Evolutionary conservation across 1,140 invertebrate species (phyloP).

Genomic region (Dufourea novaeangliae): DNA sequence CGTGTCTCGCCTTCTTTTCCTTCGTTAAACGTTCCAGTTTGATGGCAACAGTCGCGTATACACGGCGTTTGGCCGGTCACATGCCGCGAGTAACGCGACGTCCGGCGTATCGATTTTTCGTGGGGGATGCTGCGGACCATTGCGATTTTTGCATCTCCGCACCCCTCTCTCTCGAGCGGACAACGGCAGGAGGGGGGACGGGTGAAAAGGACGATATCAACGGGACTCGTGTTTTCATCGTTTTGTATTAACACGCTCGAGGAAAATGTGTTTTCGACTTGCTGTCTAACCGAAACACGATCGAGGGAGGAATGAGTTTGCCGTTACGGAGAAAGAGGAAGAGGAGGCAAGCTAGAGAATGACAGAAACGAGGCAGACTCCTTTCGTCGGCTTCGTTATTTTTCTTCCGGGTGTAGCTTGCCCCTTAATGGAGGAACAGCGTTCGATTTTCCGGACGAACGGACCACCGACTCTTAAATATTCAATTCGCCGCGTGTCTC

Average conservation of each 20-base stretch:
- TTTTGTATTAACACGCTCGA: not conserved
- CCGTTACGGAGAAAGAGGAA: not conserved
- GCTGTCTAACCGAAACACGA: not conserved
- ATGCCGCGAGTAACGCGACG: not conserved
- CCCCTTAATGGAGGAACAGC: conserved; percentile 74
- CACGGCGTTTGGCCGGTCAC: not conserved
- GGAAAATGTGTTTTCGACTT: not conserved
- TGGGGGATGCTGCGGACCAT: not conserved
- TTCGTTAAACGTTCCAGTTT: conserved; percentile 20
- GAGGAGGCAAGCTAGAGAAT: too few relatives aligned
- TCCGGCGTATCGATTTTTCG: conserved; percentile 8
- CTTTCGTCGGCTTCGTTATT: conserved; percentile 21
- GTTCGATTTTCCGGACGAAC: conserved; percentile 75
- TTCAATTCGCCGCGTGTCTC: conserved; percentile 73
- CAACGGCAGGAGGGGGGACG: not conserved
- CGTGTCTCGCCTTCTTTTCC: not conserved
- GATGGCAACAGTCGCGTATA: not conserved
- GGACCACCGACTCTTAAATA: conserved; percentile 74
- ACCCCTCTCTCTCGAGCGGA: not conserved
- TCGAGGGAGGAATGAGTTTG: not conserved
- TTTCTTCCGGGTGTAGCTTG: conserved; percentile 43
- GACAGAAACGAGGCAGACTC: not conserved
- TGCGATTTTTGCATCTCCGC: not conserved
- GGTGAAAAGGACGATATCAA: not conserved
- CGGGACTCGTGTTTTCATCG: not conserved